Evolutionary conservation across 2,797 vertebrate species (phyloP).

Genomic region (Mus caroli): DNA sequence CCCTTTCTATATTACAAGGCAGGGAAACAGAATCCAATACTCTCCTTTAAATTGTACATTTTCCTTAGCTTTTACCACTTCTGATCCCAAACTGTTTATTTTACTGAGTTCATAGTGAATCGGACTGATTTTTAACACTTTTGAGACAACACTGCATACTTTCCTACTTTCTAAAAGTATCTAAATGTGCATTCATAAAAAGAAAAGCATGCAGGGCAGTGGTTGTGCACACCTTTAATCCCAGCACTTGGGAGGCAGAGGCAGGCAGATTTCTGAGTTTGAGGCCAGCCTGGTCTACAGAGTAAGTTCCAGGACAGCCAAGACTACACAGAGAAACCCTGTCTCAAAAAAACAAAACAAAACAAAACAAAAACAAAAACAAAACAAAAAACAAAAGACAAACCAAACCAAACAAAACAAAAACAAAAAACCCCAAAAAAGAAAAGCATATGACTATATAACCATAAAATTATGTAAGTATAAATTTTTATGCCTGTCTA

Average conservation of each 20-base stretch:
- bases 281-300: too few species aligned
- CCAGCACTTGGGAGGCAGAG: too few species aligned
- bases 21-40: background rate
- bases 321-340: too few species aligned
- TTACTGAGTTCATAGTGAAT: background rate
- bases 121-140: background rate
- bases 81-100: background rate
- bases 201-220: constrained; percentile 1
- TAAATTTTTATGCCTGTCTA: background rate
- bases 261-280: too few species aligned
- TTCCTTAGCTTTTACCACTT: background rate
- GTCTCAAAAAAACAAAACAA: too few species aligned
- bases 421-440: background rate
- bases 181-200: constrained; percentile 25
- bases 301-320: too few species aligned
- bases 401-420: too few species aligned
- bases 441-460: constrained; percentile 3
- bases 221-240: too few species aligned
- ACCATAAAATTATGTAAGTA: background rate
- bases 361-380: too few species aligned
- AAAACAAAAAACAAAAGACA: too few species aligned
- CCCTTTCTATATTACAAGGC: background rate
- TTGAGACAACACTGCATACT: constrained; percentile 29
- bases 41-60: background rate
- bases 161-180: constrained; percentile 51